phyloP scores from a whole-genome alignment of 2,888 invertebrate species.

The Glaucopsyche alexis region DNA sequence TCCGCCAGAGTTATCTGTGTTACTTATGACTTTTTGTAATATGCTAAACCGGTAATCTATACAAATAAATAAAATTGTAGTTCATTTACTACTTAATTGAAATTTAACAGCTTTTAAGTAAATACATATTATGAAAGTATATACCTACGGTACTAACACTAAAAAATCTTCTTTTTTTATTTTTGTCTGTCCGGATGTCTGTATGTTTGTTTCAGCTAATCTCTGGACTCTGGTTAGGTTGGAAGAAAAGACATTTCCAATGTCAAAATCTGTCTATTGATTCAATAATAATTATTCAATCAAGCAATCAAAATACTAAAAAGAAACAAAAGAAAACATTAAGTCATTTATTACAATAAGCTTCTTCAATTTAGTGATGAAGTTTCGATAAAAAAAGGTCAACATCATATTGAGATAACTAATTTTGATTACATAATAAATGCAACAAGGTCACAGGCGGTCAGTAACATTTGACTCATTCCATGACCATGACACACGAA shows the following conservation, averaged over 20 bases:
- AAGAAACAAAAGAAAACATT: not conserved
- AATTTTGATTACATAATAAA: conserved; percentile 16
- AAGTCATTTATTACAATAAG: not conserved
- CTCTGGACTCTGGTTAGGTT: too few species aligned
- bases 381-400: not conserved
- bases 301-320: not conserved
- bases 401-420: not conserved
- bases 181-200: too few species aligned
- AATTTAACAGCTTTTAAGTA: too few species aligned
- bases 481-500: conserved; percentile 11
- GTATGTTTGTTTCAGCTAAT: too few species aligned
- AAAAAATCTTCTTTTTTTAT: too few species aligned
- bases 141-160: too few species aligned
- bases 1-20: not conserved
- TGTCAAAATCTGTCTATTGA: too few species aligned
- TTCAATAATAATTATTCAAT: not conserved
- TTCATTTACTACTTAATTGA: too few species aligned
- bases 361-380: not conserved
- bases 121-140: too few species aligned
- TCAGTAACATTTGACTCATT: conserved; percentile 1
- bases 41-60: not conserved
- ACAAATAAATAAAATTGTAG: too few species aligned
- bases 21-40: conserved; percentile 12
- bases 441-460: conserved; percentile 5
- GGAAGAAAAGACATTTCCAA: too few species aligned